Percentiles rank a stretch among this genome's conserved stretches.
These are phyloP conservation scores for Tipula confusa DNA, from an alignment of 2,888 invertebrate species.

Conservation along the genomic window DNA sequence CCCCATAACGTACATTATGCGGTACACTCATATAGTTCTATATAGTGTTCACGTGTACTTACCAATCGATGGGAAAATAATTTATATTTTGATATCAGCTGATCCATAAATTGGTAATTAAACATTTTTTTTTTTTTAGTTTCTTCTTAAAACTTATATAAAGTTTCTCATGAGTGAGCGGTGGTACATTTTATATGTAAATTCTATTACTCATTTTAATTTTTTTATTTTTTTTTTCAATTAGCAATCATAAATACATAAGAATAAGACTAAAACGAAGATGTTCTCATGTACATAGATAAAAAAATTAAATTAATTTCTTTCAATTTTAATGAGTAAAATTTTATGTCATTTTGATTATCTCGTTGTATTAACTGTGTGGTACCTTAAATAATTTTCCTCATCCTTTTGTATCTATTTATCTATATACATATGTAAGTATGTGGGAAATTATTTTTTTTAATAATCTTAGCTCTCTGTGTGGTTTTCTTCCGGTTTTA, in stretches of 20 bases:
- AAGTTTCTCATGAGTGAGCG: background rate
- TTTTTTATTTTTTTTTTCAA: background rate
- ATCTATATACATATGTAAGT: background rate
- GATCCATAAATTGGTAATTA: too few species aligned
- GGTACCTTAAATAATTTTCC: background rate
- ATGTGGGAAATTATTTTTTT: background rate
- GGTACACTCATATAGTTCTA: too few species aligned
- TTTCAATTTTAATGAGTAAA: background rate
- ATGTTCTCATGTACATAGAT: background rate
- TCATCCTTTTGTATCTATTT: background rate
- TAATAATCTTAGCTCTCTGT: background rate
- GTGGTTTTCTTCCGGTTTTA: background rate
- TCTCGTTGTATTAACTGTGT: background rate
- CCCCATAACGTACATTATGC: too few species aligned
- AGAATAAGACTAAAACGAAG: background rate
- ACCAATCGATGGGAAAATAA: too few species aligned
- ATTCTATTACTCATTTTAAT: background rate
- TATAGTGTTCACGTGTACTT: too few species aligned
- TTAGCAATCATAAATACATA: background rate
- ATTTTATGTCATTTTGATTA: slow-evolving; percentile 25
- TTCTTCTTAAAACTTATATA: too few species aligned
- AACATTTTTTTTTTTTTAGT: too few species aligned
- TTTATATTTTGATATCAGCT: too few species aligned
- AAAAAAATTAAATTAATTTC: background rate
- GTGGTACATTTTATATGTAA: background rate